phyloP scores from a whole-genome alignment of 2,113 vertebrate genomes.

The Lagopus muta region DNA sequence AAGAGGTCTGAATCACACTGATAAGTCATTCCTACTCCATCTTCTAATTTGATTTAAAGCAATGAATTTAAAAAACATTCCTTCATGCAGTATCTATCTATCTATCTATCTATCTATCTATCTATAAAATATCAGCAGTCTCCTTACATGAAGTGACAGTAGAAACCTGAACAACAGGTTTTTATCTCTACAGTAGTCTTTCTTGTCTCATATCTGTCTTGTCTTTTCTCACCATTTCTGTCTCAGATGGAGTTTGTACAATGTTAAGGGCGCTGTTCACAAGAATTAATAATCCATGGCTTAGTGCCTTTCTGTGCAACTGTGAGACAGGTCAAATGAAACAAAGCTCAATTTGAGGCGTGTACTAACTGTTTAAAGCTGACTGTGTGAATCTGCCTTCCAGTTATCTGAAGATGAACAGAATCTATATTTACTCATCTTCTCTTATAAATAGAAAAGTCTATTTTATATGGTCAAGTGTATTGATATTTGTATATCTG shows the following conservation, averaged over 20 bases:
- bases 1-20: background rate
- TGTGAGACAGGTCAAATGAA: background rate
- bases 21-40: background rate
- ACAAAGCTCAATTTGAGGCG: background rate
- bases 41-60: background rate
- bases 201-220: background rate
- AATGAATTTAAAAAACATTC: background rate
- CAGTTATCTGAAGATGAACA: background rate
- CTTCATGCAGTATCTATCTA: background rate
- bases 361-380: background rate
- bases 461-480: background rate
- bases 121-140: background rate
- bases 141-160: background rate
- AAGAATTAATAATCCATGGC: background rate
- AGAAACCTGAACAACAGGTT: background rate
- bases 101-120: too few relatives aligned
- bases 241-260: background rate
- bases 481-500: background rate
- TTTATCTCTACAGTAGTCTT: fast-evolving
- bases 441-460: background rate
- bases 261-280: background rate
- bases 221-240: background rate
- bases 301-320: background rate
- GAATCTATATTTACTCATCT: background rate
- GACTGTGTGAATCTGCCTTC: background rate